Evolutionary conservation across 2,797 vertebrate genomes (phyloP), one percentile per base, ranked within the genome.

Genomic region (Hemitrygon akajei): DNA sequence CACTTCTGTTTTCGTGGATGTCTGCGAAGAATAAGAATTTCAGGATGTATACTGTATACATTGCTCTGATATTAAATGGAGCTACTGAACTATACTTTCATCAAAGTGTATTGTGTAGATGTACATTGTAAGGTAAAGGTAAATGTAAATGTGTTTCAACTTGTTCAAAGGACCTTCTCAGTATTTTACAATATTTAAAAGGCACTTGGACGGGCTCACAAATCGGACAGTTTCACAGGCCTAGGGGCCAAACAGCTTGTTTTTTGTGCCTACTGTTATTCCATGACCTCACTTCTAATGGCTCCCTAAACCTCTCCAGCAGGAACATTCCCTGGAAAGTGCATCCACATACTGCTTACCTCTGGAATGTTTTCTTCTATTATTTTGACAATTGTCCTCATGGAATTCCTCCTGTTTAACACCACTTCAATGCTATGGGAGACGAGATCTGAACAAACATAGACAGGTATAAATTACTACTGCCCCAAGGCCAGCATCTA

Each of bases 331-430:
- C 66, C 73, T 69, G 37, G 20, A 18, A 20, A 47, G 11, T 92
- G 4, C 47, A 71, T 87, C 3, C 30, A 10, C 86, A 25, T 10
- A 16, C 40, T 93, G 71, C 76, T 95, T 95, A 98, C 98, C 97
- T 98, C 98, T 30, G 98, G 98, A 94, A 99, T 98, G 95, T 98
- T 98, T 93, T 98, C 98, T 95, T 97, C 97, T 77, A 99, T 98
- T 93, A 99, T 97, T 80, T 96, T 97, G 71, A 98, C 94, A 89
- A 98, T 96, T 5, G 97, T 97, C 5, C 95, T 95, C 97, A 99
- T 98, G 94, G 95, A 98, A 18, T 87, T 96, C 94, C 96, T 97
- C 66, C 97, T 96, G 94, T 96, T 98, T 94, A 99, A 95, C 94
- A 97, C 96, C 12, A 98, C 95, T 3, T 98, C 97, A 47, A 98